These are phyloP conservation scores for Bubo bubo DNA, from an alignment of 2,113 vertebrate genomes.

Conservation along the genomic window DNA sequence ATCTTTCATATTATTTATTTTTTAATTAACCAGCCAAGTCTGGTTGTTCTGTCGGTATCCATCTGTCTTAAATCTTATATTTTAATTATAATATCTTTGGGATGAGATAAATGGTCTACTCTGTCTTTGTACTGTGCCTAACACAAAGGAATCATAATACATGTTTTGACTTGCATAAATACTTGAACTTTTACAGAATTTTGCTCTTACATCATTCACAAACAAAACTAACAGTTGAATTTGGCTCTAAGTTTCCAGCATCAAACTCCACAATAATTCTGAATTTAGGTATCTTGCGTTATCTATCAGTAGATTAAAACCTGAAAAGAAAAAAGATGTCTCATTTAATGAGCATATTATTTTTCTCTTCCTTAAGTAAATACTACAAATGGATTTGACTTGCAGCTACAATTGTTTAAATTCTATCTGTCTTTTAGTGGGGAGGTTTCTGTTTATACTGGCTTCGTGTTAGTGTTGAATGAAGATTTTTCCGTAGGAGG, in stretches of 20 bases:
- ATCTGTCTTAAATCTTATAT: neutral
- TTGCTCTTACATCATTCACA: neutral
- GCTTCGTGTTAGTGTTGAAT: neutral
- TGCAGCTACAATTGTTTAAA: conserved; percentile 33
- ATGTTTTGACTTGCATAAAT: neutral
- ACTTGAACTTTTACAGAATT: neutral
- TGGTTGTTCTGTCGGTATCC: neutral
- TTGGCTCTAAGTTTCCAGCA: neutral
- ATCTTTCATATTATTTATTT: neutral
- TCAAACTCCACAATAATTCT: neutral
- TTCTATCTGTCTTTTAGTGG: neutral
- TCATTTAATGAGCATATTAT: neutral
- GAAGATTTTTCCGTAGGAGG: conserved; percentile 35
- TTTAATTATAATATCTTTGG: neutral
- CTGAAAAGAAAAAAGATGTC: neutral
- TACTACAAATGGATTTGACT: conserved; percentile 1
- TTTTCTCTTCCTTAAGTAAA: conserved; percentile 35
- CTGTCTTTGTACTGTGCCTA: neutral
- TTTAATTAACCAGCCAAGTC: neutral
- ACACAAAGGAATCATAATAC: neutral
- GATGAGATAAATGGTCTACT: neutral
- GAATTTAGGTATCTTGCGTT: neutral
- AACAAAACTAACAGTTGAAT: neutral
- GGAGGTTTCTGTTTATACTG: conserved; percentile 37
- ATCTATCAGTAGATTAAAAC: neutral